A percentile compares a stretch with the other conserved stretches of the same genome.
phyloP scores from a whole-genome alignment of 2,113 vertebrate genomes.

The Lophochroa leadbeateri region DNA sequence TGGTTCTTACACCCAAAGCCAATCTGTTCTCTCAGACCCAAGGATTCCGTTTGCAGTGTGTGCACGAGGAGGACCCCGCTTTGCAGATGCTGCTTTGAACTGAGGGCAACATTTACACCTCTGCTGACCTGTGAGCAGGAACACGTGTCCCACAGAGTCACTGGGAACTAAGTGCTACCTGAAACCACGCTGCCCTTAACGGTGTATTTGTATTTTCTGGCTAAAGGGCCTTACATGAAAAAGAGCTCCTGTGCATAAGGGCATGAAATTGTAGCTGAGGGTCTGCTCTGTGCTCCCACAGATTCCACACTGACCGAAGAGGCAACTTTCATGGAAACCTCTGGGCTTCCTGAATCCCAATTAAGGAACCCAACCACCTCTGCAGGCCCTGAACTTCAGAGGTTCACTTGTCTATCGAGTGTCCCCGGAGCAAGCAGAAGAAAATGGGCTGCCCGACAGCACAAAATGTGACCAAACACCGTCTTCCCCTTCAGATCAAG shows the following conservation, averaged over 20 bases:
- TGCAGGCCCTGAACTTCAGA: neutral
- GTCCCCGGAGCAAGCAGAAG: neutral
- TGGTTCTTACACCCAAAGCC: neutral
- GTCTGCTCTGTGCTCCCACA: neutral
- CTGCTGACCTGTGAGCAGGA: neutral
- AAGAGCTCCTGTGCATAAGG: neutral
- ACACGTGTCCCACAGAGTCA: neutral
- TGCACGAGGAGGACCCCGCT: neutral
- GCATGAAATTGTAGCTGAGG: neutral
- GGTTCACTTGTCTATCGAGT: neutral
- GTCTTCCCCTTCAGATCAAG: too few species aligned
- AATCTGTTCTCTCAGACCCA: neutral
- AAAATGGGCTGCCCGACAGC: neutral
- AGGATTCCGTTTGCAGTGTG: neutral
- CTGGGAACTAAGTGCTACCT: neutral
- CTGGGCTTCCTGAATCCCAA: neutral
- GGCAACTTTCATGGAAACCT: neutral
- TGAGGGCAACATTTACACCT: neutral
- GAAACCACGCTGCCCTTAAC: neutral
- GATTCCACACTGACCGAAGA: neutral
- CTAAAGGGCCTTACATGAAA: neutral
- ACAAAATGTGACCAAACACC: neutral
- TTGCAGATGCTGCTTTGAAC: neutral
- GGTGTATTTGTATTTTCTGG: fast-evolving
- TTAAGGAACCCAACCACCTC: neutral